A percentile compares a stretch with the other conserved stretches of the same genome.
Evolutionary conservation across 2,888 invertebrate genomes (phyloP).

Genomic region (Cheilosia pagana): DNA sequence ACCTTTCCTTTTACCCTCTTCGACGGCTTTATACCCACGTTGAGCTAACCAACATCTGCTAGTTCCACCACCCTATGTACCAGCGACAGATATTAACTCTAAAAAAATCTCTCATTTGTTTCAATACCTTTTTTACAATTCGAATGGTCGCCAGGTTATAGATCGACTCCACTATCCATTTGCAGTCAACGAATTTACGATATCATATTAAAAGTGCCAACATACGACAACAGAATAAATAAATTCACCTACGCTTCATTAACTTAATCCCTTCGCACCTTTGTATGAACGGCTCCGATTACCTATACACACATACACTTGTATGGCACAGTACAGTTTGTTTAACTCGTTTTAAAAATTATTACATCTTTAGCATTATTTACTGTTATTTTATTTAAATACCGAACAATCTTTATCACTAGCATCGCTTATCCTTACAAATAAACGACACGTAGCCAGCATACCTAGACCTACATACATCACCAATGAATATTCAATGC

Average conservation of each 20-base stretch:
- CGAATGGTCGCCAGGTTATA: background rate
- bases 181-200: conserved; percentile 51
- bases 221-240: conserved; percentile 53
- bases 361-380: conserved; percentile 74
- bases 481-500: conserved; percentile 68
- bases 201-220: conserved; percentile 51
- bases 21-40: no score
- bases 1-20: no score
- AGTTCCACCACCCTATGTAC: no score
- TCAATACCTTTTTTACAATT: background rate
- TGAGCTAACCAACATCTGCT: no score
- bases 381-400: conserved; percentile 75
- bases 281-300: background rate
- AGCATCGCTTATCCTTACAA: conserved; percentile 63
- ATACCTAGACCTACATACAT: conserved; percentile 26
- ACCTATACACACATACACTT: background rate
- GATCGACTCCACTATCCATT: conserved; percentile 9
- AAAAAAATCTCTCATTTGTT: background rate
- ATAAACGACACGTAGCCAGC: conserved; percentile 43
- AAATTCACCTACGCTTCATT: conserved; percentile 70
- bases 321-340: conserved; percentile 7
- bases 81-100: no score
- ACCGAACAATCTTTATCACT: conserved; percentile 68
- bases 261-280: conserved; percentile 50
- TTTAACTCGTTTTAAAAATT: conserved; percentile 57